phyloP scores from a whole-genome alignment of 2,888 invertebrate genomes.

The Epirrhoe alternata region DNA sequence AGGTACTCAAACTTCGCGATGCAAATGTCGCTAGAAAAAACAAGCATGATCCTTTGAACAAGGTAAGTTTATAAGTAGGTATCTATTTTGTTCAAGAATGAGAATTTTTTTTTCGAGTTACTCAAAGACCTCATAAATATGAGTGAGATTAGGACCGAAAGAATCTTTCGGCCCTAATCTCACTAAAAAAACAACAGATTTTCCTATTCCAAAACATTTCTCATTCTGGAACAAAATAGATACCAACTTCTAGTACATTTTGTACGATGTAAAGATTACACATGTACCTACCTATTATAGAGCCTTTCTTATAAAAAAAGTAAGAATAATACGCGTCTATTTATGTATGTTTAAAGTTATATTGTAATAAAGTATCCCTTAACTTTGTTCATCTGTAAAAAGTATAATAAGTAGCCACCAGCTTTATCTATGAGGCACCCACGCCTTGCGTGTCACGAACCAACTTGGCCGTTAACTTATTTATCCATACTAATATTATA shows the following conservation, averaged over 20 bases:
- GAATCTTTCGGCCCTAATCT: no score
- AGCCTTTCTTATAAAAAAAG: no score
- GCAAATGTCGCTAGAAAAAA: slow-evolving; percentile 4
- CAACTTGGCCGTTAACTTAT: slow-evolving; percentile 49
- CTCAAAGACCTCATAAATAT: background rate
- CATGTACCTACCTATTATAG: no score
- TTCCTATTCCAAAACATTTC: no score
- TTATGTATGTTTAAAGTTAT: no score
- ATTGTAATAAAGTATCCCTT: background rate
- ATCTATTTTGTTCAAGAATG: background rate
- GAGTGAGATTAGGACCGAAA: no score
- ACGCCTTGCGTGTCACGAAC: slow-evolving; percentile 50
- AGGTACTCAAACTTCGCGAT: slow-evolving; percentile 3
- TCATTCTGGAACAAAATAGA: no score
- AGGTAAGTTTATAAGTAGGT: no score
- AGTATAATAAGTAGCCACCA: slow-evolving; percentile 46
- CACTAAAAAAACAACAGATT: no score
- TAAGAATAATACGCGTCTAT: no score
- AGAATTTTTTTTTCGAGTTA: background rate
- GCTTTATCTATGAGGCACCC: slow-evolving; percentile 49
- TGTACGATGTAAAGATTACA: background rate
- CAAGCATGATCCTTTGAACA: background rate
- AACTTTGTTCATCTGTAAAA: background rate
- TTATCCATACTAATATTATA: no score
- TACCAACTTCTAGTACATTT: no score